A percentile compares a stretch with the other conserved stretches of the same genome.
These are phyloP conservation scores for Clarias magur DNA, from an alignment of 2,113 vertebrate species.

Conservation along the genomic window DNA sequence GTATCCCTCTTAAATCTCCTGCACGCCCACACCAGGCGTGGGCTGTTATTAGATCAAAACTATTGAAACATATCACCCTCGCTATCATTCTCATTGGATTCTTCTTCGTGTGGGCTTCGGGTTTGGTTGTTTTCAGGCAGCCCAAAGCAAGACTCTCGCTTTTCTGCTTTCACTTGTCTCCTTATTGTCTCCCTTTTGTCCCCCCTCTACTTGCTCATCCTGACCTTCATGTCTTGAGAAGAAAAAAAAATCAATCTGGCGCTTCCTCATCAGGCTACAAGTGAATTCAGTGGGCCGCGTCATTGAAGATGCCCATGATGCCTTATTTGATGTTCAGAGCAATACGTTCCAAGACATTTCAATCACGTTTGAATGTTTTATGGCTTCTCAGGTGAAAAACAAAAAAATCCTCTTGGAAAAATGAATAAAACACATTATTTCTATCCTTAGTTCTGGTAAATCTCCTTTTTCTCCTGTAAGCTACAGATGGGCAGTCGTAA, in stretches of 20 bases:
- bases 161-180: not conserved
- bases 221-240: slow-evolving; percentile 54
- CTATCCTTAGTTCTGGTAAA: not conserved
- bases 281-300: slow-evolving; percentile 50
- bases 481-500: slow-evolving; percentile 6
- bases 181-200: slow-evolving; percentile 6
- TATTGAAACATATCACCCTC: slow-evolving; percentile 52
- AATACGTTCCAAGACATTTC: not conserved
- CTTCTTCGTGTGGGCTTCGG: slow-evolving; percentile 21
- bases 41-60: slow-evolving; percentile 45
- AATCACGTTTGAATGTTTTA: not conserved
- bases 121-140: slow-evolving; percentile 1
- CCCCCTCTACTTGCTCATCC: slow-evolving; percentile 17
- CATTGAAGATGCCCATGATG: not conserved
- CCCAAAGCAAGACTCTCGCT: not conserved
- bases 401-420: not conserved
- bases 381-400: not conserved
- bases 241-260: slow-evolving; percentile 51
- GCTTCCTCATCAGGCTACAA: slow-evolving; percentile 49
- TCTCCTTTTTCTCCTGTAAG: not conserved
- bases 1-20: slow-evolving; percentile 26
- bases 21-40: slow-evolving; percentile 9
- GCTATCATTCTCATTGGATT: not conserved
- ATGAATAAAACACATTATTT: not conserved
- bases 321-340: not conserved